Evolutionary conservation across 2,113 vertebrate species (phyloP).

Genomic region (Carollia perspicillata): DNA sequence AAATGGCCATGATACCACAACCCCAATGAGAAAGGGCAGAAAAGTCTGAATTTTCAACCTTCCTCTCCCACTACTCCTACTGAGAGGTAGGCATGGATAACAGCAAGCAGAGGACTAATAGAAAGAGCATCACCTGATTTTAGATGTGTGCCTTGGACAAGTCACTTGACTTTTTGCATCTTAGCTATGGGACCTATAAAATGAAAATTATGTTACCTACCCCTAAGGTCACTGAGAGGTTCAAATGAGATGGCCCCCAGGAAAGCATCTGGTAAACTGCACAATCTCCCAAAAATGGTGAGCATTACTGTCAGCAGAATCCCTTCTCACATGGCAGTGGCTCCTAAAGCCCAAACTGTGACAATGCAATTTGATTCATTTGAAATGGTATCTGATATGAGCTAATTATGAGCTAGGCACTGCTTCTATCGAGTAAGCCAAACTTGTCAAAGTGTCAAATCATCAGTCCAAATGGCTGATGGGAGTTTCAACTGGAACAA

Average conservation of each 20-base stretch:
- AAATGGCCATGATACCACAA: not conserved
- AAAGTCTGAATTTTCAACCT: not conserved
- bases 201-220: not conserved
- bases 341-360: not conserved
- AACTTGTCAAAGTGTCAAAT: not conserved
- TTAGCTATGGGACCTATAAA: not conserved
- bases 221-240: not conserved
- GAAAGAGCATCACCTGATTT: not conserved
- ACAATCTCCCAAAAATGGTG: not conserved
- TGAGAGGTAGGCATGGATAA: not conserved
- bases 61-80: not conserved
- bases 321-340: not conserved
- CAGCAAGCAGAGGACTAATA: not conserved
- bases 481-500: not conserved
- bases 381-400: not conserved
- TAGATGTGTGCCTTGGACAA: not conserved
- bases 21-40: not conserved
- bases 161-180: not conserved
- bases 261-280: not conserved
- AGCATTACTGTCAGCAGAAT: not conserved
- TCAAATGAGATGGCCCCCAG: not conserved
- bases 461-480: not conserved
- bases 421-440: not conserved
- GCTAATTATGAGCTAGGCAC: not conserved
- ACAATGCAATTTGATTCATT: not conserved